These are phyloP conservation scores for Drosophila anomalata DNA, from an alignment of 2,888 invertebrate species.

Conservation along the genomic window DNA sequence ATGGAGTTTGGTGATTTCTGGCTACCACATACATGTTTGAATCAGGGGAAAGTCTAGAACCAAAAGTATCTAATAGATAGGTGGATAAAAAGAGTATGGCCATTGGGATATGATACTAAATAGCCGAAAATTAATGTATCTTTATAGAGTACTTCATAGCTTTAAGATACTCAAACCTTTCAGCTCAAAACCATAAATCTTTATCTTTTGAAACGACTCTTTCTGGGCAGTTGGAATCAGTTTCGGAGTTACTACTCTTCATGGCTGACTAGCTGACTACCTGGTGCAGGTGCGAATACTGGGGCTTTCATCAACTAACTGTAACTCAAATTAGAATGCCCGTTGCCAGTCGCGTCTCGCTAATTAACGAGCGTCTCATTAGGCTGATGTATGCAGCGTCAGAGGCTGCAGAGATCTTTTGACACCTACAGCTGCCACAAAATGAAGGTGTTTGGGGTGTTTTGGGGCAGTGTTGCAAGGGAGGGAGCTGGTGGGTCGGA, in stretches of 20 bases:
- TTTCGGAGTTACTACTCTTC: background rate
- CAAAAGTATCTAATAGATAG: background rate
- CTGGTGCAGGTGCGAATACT: conserved; percentile 17
- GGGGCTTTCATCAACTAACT: conserved; percentile 33
- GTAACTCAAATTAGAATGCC: conserved; percentile 47
- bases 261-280: conserved; percentile 2
- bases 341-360: conserved; percentile 34
- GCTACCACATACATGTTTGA: conserved; percentile 5
- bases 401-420: conserved; percentile 48
- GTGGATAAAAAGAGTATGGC: background rate
- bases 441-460: background rate
- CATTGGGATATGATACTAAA: background rate
- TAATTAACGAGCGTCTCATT: conserved; percentile 64
- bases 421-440: conserved; percentile 46
- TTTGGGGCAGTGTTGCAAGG: background rate
- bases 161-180: too few species aligned
- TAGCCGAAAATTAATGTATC: too few species aligned
- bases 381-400: conserved; percentile 59
- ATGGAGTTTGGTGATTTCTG: background rate
- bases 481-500: background rate
- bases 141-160: too few species aligned
- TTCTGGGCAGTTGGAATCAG: background rate
- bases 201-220: conserved; percentile 7
- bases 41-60: background rate
- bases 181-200: conserved; percentile 12